Base-by-base conservation (phyloP, 2,797 vertebrate genomes). In the Lithobates pipiens region DNA sequence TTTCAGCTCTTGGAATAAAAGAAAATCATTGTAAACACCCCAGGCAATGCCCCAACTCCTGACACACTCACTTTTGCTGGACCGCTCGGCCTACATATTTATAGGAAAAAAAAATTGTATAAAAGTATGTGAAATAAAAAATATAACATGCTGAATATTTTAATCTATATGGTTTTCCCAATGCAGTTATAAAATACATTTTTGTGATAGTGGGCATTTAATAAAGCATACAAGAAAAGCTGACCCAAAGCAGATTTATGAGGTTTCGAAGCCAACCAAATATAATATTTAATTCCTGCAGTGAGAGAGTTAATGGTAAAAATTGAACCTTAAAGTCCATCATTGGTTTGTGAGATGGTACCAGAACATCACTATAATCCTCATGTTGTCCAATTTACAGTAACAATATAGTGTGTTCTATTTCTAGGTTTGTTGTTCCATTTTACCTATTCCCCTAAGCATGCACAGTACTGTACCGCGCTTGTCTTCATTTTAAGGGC, bases 321-420 rank as follows among this genome's bases (percentile, higher is more conserved):
- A 67, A 10, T 29, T 29, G 10, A 8, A 67, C 10, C 10, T 10
- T 25, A 29, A 44, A n/a, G 36, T 63, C 15, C n/a, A 50, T 32
- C 25, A 46, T 10, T 29, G 32, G 27, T 6, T 13, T 36, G 21
- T 36, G 46, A 27, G 44, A 39, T 13, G 42, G 4, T 67, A 42
- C 6, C 13, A 68, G 63, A 65, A 50, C 67, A 42, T 80, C 27
- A n/a, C 68, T 71, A 9, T 71, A 23, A 54, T 71, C 78, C 78
- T 18, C 25, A 54, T 25, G 25, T 70, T 70, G 65, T 25, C 77
- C 70, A 65, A 70, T 80, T 80, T 80, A 70, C 27, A 34, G 44
- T 80, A 54, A 80, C 67, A 57, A 57, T 80, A 44, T 54, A 32
- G 67, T n/a, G 29, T 72, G 50, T 72, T 54, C 42, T 57, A 80